These are phyloP conservation scores for Paraescarpia echinospica DNA, from an alignment of 1,140 invertebrate genomes.

Conservation along the genomic window DNA sequence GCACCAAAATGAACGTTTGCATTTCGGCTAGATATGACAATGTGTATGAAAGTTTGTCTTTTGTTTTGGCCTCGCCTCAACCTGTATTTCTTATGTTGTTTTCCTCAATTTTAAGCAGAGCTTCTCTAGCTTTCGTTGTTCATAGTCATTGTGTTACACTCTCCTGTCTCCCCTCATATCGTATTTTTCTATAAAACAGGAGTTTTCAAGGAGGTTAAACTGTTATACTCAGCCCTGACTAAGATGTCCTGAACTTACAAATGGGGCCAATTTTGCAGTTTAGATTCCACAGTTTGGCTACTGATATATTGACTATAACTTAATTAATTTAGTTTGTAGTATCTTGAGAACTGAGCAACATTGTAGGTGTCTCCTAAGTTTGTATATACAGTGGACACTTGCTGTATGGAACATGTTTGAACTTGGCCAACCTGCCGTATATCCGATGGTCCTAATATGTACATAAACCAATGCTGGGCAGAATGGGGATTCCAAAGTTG, in stretches of 20 bases:
- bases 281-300: neutral
- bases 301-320: neutral
- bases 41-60: neutral
- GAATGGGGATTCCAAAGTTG: neutral
- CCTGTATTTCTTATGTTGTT: neutral
- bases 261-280: neutral
- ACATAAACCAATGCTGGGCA: neutral
- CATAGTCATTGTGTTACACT: neutral
- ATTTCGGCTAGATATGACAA: neutral
- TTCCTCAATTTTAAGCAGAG: neutral
- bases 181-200: neutral
- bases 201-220: neutral
- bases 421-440: neutral
- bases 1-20: neutral
- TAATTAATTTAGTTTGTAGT: neutral
- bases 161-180: neutral
- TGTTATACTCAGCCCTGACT: neutral
- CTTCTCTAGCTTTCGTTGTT: neutral
- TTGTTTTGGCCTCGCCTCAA: neutral
- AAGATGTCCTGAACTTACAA: neutral
- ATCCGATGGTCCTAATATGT: neutral
- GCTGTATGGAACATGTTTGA: neutral
- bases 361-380: neutral
- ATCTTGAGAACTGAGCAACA: neutral
- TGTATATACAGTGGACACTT: neutral